Evolutionary conservation across 1,140 invertebrate species (phyloP), one percentile per base, ranked within the genome.

Genomic region (Penaeus indicus): DNA sequence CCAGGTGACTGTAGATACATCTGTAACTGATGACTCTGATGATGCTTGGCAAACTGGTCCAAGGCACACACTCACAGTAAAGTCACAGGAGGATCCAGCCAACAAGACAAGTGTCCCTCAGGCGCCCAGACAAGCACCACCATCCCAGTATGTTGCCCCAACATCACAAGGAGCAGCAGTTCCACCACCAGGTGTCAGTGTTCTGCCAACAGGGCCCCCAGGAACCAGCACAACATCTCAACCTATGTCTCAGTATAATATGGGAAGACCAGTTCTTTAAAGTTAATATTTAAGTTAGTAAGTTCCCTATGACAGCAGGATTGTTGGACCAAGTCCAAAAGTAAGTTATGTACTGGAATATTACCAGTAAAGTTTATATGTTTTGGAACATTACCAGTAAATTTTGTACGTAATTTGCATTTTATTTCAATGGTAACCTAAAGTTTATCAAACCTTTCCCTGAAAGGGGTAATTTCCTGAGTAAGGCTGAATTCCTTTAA

Each of bases 21-120:
- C 95, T 67, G 94, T 97, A 67, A 92, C 96, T 4, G 96, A 97
- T 92, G 94, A 95, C 90, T 94, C 94, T 90, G 96, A 95, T 16
- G 95, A 95, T 88, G 93, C 95, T 21, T 97, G 96, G 96, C 95
- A 95, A 90, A 96, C 96, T 19, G 96, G 96, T 22, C 96, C 96
- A 13, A 94, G 94, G 89, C 94, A 94, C 7, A 94, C 94, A 2
- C 92, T 97, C 18, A 94, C 94, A 87, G 95, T 96, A 8, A 95
- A 96, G 92, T 95, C 96, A 3, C 95, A 95, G 85, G 96, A 96
- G 91, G 96, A 96, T 92, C 92, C 93, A 47, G 85, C 90, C 63
- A 90, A 85, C 60, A 88, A 88, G 22, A 75, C 86, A 32, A 88
- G 69, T 75, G 81, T 88, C 10, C 67, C 79, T 13, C 86, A 88